phyloP scores from a whole-genome alignment of 2,797 vertebrate species.

The Limnodromus scolopaceus region DNA sequence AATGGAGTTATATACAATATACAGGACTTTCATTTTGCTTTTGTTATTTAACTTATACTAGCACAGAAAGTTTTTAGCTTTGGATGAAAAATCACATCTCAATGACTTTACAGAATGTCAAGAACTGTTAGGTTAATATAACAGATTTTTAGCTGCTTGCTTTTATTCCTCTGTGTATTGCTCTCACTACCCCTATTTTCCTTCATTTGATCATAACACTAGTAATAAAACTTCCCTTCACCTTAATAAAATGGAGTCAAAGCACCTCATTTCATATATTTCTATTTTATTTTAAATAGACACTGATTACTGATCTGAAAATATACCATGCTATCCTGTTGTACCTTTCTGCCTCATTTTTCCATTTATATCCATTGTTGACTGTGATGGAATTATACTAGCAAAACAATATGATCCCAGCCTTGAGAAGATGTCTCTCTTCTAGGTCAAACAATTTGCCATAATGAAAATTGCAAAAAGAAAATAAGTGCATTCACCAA shows the following conservation, averaged over 20 bases:
- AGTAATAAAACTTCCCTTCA: slow-evolving; percentile 67
- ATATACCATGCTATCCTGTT: background rate
- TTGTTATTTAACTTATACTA: background rate
- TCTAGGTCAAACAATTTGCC: slow-evolving; percentile 66
- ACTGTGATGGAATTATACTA: slow-evolving; percentile 55
- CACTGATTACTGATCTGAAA: slow-evolving; percentile 69
- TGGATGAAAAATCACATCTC: slow-evolving; percentile 26
- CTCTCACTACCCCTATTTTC: slow-evolving; percentile 41
- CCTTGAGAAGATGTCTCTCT: slow-evolving; percentile 61
- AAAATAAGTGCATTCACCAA: slow-evolving; percentile 52
- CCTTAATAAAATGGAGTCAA: slow-evolving; percentile 68
- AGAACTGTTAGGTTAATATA: background rate
- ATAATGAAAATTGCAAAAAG: slow-evolving; percentile 66
- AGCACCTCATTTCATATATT: slow-evolving; percentile 46
- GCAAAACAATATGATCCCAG: slow-evolving; percentile 49
- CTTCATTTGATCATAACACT: slow-evolving; percentile 61
- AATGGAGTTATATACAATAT: background rate
- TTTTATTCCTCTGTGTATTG: slow-evolving; percentile 1
- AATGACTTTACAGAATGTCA: background rate
- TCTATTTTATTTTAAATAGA: slow-evolving; percentile 58
- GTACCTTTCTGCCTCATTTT: slow-evolving; percentile 52
- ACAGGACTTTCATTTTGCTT: background rate
- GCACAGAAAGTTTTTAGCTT: slow-evolving; percentile 4
- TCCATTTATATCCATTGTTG: slow-evolving; percentile 19
- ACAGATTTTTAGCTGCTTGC: slow-evolving; percentile 20